phyloP scores from a whole-genome alignment of 2,888 invertebrate genomes.

The Tryphoninae sp. region DNA sequence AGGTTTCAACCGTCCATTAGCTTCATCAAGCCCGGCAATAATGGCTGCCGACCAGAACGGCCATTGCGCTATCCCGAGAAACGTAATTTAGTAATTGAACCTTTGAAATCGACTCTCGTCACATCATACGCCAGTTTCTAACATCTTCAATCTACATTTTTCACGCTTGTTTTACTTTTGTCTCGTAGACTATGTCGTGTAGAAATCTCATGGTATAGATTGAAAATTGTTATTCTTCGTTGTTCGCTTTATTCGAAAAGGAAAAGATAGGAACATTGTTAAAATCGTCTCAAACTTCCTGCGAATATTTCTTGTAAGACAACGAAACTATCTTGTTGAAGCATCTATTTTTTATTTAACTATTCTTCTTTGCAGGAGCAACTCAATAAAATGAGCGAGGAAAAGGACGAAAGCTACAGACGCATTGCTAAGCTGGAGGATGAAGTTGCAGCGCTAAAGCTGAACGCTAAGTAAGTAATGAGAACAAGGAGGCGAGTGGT shows the following conservation, averaged over 20 bases:
- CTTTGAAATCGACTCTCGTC: slow-evolving; percentile 61
- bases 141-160: background rate
- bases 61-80: slow-evolving; percentile 58
- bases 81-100: slow-evolving; percentile 79
- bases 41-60: slow-evolving; percentile 71
- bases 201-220: too few relatives aligned
- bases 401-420: slow-evolving; percentile 74
- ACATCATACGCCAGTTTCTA: background rate
- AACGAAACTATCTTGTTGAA: background rate
- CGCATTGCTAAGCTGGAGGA: slow-evolving; percentile 75
- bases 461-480: slow-evolving; percentile 76
- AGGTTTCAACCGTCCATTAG: slow-evolving; percentile 80
- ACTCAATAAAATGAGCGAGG: slow-evolving; percentile 71
- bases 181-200: too few relatives aligned
- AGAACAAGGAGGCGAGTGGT: background rate
- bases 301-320: too few relatives aligned
- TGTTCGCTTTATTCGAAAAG: too few relatives aligned
- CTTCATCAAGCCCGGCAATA: slow-evolving; percentile 78
- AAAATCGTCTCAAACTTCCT: too few relatives aligned
- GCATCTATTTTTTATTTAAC: background rate
- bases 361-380: slow-evolving; percentile 70
- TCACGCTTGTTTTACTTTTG: too few relatives aligned
- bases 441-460: slow-evolving; percentile 74
- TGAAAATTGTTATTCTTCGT: too few relatives aligned
- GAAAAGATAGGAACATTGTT: too few relatives aligned